A percentile compares a stretch with the other conserved stretches of the same genome.
phyloP scores from a whole-genome alignment of 2,888 invertebrate species.

The Eumerus sabulonum region DNA sequence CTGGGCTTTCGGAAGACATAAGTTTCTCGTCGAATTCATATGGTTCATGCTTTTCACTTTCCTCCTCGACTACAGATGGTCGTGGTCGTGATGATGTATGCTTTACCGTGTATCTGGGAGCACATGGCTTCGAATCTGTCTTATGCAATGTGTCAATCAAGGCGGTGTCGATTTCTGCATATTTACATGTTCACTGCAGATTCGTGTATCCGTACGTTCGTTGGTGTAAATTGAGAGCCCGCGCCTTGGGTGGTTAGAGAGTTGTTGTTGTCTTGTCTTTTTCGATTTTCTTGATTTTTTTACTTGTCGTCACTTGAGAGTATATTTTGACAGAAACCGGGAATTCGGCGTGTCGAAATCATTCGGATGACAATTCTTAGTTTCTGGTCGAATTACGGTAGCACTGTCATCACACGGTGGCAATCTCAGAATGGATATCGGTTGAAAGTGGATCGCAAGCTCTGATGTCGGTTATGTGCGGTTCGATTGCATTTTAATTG shows the following conservation, averaged over 20 bases:
- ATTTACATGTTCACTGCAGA: constrained; percentile 3
- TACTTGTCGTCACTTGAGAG: not conserved
- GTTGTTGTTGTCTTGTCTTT: constrained; percentile 25
- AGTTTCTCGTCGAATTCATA: constrained; percentile 47
- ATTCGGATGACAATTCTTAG: constrained; percentile 27
- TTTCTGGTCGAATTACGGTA: not conserved
- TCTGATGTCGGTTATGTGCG: not conserved
- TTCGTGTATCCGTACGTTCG: not conserved
- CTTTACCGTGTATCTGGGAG: no score
- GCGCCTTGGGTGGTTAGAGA: constrained; percentile 47
- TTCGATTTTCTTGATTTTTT: not conserved
- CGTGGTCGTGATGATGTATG: no score
- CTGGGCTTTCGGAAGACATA: constrained; percentile 45
- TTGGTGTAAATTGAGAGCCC: constrained; percentile 45
- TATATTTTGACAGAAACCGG: constrained; percentile 16
- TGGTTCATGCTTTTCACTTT: constrained; percentile 65
- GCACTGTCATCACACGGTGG: constrained; percentile 17
- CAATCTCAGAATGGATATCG: constrained; percentile 10
- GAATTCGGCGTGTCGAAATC: constrained; percentile 27
- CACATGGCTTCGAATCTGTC: not conserved
- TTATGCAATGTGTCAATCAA: constrained; percentile 65
- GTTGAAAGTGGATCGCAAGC: constrained; percentile 8
- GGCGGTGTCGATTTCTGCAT: constrained; percentile 54
- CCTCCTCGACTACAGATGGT: not conserved
- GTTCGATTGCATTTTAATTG: constrained; percentile 11